These are phyloP conservation scores for Agonopterix alstromeriana DNA, from an alignment of 2,888 invertebrate species.

Conservation along the genomic window DNA sequence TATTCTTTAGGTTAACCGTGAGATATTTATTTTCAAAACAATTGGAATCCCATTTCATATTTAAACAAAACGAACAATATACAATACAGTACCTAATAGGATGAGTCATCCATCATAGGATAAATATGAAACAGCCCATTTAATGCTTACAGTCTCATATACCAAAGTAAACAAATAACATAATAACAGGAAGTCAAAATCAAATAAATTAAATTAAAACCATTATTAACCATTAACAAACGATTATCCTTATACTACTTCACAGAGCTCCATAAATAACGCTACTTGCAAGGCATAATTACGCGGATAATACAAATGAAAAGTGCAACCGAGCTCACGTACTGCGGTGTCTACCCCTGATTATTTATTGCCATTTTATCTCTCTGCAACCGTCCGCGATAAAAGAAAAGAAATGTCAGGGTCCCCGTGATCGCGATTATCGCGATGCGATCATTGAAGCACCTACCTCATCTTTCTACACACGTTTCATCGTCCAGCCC, in stretches of 20 bases:
- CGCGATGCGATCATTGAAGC: slow-evolving; percentile 62
- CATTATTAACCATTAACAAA: slow-evolving; percentile 34
- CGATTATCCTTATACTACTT: slow-evolving; percentile 38
- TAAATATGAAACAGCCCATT: no score
- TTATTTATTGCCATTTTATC: slow-evolving; percentile 73
- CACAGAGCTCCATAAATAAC: slow-evolving; percentile 43
- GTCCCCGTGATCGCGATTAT: slow-evolving; percentile 67
- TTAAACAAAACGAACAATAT: no score
- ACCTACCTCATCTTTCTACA: slow-evolving; percentile 22
- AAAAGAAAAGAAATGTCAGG: slow-evolving; percentile 72
- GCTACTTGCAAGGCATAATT: slow-evolving; percentile 54
- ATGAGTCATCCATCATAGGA: no score
- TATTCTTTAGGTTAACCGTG: no score
- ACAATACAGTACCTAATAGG: no score
- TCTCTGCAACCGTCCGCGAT: slow-evolving; percentile 60
- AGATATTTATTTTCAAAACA: no score
- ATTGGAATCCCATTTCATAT: no score
- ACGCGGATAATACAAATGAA: slow-evolving; percentile 63
- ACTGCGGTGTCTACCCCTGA: slow-evolving; percentile 50
- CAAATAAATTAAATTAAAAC: slow-evolving; percentile 41
- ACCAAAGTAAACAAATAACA: no score
- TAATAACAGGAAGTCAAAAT: slow-evolving; percentile 1
- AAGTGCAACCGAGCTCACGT: slow-evolving; percentile 61
- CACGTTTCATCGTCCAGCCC: slow-evolving; percentile 9
- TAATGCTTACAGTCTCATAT: no score